Percentiles rank a stretch among this genome's conserved stretches.
These are phyloP conservation scores for Callosobruchus maculatus DNA, from an alignment of 2,888 invertebrate species.

Conservation along the genomic window DNA sequence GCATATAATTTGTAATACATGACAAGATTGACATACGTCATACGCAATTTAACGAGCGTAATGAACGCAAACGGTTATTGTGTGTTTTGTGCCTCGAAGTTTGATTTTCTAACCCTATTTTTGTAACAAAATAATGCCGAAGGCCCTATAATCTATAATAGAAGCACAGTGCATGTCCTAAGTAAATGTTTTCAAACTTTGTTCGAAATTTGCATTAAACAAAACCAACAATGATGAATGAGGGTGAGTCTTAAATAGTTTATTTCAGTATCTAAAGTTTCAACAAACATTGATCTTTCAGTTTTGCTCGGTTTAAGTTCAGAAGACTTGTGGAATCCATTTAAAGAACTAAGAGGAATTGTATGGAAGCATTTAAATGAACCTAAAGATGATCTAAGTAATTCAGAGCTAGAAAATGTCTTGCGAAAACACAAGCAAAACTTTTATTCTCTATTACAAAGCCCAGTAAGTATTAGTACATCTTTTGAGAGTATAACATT, in stretches of 20 bases:
- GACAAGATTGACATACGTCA: no score
- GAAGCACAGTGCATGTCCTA: no score
- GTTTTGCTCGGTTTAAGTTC: constrained; percentile 36
- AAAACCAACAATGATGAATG: background rate
- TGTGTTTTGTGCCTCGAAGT: no score
- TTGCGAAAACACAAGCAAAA: constrained; percentile 80
- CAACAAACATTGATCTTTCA: background rate
- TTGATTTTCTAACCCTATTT: no score
- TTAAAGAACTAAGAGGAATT: constrained; percentile 68
- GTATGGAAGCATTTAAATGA: constrained; percentile 66
- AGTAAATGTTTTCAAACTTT: no score
- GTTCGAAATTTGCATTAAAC: no score
- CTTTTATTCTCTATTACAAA: constrained; percentile 78
- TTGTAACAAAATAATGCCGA: no score
- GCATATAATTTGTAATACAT: no score
- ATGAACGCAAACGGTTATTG: no score
- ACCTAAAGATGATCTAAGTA: constrained; percentile 56
- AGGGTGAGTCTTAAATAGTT: background rate
- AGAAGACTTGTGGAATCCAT: constrained; percentile 83
- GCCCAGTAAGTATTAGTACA: constrained; percentile 68
- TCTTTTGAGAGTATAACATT: no score
- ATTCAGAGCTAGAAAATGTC: constrained; percentile 68
- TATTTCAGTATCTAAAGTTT: background rate
- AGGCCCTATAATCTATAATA: no score
- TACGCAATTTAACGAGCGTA: no score